These are phyloP conservation scores for Remorina albescens DNA, from an alignment of 2,797 vertebrate genomes.

Conservation along the genomic window DNA sequence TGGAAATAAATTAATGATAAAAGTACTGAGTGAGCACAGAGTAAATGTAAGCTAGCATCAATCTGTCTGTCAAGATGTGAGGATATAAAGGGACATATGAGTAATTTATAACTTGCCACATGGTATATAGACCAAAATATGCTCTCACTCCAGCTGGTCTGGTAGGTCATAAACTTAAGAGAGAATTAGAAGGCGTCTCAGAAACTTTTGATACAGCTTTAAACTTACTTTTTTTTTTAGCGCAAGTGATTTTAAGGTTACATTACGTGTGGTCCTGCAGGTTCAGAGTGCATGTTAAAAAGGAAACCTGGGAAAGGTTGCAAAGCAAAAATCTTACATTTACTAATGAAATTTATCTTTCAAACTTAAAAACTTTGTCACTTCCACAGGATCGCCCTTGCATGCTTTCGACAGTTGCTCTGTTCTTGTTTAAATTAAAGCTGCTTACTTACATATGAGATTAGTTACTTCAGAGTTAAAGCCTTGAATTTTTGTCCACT, in stretches of 20 bases:
- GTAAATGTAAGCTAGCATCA: slow-evolving; percentile 41
- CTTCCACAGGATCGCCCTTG: background rate
- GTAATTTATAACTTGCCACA: slow-evolving; percentile 18
- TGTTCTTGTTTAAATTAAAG: background rate
- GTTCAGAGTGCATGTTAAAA: background rate
- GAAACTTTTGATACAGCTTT: background rate
- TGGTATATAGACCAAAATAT: background rate
- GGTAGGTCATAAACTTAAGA: slow-evolving; percentile 1
- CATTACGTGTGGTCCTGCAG: background rate
- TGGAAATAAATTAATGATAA: slow-evolving; percentile 49
- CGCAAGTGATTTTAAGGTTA: background rate
- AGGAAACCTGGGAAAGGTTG: background rate
- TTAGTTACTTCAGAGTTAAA: slow-evolving; percentile 22
- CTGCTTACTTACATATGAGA: background rate
- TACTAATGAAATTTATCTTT: background rate
- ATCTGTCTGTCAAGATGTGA: slow-evolving; percentile 44
- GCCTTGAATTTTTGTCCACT: background rate
- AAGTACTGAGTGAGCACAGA: slow-evolving; percentile 34
- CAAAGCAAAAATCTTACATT: background rate
- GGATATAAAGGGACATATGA: slow-evolving; percentile 10
- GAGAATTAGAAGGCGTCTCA: background rate
- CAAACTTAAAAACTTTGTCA: background rate
- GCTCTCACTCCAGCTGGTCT: slow-evolving; percentile 2
- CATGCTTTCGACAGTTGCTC: background rate
- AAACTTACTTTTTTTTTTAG: slow-evolving; percentile 1